phyloP scores from a whole-genome alignment of 2,113 vertebrate species.

The Tachycineta bicolor region DNA sequence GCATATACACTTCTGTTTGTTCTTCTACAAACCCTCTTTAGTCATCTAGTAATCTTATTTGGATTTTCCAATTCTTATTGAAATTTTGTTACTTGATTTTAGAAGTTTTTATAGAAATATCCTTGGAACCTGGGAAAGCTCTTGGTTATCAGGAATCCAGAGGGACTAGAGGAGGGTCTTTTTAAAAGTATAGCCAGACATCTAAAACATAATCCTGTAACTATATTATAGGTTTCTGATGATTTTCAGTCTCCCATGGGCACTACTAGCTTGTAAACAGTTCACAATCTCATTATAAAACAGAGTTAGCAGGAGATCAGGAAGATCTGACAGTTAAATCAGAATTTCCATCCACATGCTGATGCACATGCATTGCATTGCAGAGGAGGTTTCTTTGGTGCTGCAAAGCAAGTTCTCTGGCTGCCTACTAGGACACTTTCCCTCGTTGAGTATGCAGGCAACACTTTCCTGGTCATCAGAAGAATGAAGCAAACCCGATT shows the following conservation, averaged over 20 bases:
- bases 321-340: conserved; percentile 28
- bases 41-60: background rate
- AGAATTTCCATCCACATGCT: conserved; percentile 14
- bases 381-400: background rate
- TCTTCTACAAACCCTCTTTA: background rate
- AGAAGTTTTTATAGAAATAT: background rate
- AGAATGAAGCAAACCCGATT: conserved; percentile 76
- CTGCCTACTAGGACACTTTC: conserved; percentile 14
- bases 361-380: background rate
- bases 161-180: background rate
- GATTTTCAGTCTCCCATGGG: background rate
- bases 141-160: background rate
- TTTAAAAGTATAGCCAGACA: background rate
- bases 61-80: background rate
- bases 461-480: conserved; percentile 64
- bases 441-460: conserved; percentile 72
- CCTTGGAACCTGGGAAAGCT: background rate
- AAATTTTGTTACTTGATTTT: background rate
- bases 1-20: background rate
- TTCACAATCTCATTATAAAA: background rate
- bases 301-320: background rate
- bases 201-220: background rate
- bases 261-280: background rate
- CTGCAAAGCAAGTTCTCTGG: background rate
- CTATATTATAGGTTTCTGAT: background rate